Percentiles rank a stretch among this genome's conserved stretches.
phyloP scores from a whole-genome alignment of 2,888 invertebrate species.

The Agrilus cyanescens region DNA sequence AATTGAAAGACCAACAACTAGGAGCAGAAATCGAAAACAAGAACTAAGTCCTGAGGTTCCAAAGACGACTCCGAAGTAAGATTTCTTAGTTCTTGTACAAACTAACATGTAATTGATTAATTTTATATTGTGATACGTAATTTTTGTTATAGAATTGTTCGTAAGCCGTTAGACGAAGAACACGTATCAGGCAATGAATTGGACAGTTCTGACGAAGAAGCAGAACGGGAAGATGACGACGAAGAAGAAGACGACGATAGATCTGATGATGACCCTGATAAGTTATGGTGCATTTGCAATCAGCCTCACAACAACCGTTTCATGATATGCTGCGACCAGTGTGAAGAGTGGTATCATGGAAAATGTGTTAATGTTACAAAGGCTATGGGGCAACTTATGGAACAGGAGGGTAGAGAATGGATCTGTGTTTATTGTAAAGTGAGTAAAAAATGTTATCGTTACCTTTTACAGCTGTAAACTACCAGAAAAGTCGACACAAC shows the following conservation, averaged over 20 bases:
- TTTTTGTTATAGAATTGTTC: conserved; percentile 16
- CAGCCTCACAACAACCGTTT: conserved; percentile 92
- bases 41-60: conserved; percentile 8
- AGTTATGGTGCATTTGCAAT: conserved; percentile 90
- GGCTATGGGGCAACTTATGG: conserved; percentile 86
- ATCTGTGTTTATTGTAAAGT: conserved; percentile 76
- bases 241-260: conserved; percentile 52
- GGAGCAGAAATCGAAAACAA: conserved; percentile 48
- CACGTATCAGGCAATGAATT: conserved; percentile 33
- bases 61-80: conserved; percentile 20
- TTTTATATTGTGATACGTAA: not conserved
- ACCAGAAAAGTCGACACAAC: too few relatives aligned
- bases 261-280: conserved; percentile 88
- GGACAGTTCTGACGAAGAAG: conserved; percentile 33
- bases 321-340: conserved; percentile 94
- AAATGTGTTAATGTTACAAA: conserved; percentile 90
- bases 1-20: conserved; percentile 71
- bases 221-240: conserved; percentile 37
- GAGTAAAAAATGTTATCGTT: conserved; percentile 10
- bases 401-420: conserved; percentile 79
- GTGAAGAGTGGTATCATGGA: conserved; percentile 98
- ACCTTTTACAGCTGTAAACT: too few relatives aligned
- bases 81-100: conserved; percentile 6
- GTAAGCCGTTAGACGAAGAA: conserved; percentile 31
- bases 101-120: not conserved